Evolutionary conservation across 2,888 invertebrate genomes (phyloP).

Genomic region (Phalangium opilio): DNA sequence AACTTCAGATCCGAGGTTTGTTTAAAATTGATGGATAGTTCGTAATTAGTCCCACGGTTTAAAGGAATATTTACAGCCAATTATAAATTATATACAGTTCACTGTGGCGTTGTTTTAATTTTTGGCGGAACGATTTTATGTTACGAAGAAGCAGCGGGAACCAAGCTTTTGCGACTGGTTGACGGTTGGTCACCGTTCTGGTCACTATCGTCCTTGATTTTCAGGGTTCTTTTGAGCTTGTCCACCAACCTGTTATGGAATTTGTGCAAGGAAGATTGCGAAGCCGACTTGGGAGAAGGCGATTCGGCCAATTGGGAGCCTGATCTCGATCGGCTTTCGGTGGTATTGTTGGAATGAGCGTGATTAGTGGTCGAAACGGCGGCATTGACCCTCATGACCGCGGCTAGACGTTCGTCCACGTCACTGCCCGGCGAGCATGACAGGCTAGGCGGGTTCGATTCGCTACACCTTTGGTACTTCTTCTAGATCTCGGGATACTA

Average conservation of each 20-base stretch:
- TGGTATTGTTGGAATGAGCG: not conserved
- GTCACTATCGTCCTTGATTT: not conserved
- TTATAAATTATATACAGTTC: no score
- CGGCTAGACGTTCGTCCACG: slow-evolving; percentile 15
- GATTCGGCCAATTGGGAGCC: slow-evolving; percentile 6
- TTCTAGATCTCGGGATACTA: slow-evolving; percentile 34
- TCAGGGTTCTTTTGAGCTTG: slow-evolving; percentile 53
- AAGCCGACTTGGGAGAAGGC: slow-evolving; percentile 28
- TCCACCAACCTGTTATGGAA: slow-evolving; percentile 65
- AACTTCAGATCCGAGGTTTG: no score
- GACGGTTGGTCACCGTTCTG: no score
- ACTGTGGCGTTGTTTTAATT: no score
- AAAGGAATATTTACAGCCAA: no score
- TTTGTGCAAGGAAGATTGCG: slow-evolving; percentile 48
- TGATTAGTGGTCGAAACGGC: not conserved
- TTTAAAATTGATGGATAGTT: no score
- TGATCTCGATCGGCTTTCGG: slow-evolving; percentile 6
- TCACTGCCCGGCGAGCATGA: slow-evolving; percentile 21
- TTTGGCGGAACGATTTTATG: no score
- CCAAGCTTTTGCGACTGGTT: no score
- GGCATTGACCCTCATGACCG: slow-evolving; percentile 4
- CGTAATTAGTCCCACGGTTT: no score
- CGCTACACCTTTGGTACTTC: slow-evolving; percentile 11
- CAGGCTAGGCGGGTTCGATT: slow-evolving; percentile 33
- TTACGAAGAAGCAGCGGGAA: no score